Percentiles rank a stretch among this genome's conserved stretches.
Conservation (phyloP, 1,140 invertebrate species). For the Heliconius hermathena region DNA sequence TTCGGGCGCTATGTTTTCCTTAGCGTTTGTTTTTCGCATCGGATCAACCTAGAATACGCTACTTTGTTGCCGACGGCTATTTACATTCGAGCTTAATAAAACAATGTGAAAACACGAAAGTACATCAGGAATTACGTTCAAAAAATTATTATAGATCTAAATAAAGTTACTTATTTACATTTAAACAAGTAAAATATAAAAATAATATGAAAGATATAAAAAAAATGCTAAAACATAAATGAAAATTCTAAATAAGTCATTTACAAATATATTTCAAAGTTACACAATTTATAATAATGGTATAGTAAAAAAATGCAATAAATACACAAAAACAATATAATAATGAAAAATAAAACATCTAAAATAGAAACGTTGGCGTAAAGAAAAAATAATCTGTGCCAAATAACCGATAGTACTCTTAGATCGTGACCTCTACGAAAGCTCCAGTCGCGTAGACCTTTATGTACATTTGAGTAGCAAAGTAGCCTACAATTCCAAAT, state of each 20-base stretch:
- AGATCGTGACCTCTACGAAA: conserved; percentile 10
- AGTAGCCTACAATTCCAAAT: background rate
- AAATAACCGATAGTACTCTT: conserved; percentile 4
- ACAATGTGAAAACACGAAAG: background rate
- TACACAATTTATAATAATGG: no score
- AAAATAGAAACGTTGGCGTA: background rate
- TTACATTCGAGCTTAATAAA: conserved; percentile 29
- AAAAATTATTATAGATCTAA: background rate
- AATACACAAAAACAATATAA: background rate
- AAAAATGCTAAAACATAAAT: background rate
- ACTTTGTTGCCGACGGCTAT: conserved; percentile 24
- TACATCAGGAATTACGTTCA: background rate
- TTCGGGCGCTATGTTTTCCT: conserved; percentile 35
- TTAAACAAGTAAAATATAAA: background rate
- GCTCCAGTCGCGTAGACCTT: conserved; percentile 7
- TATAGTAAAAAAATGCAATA: background rate
- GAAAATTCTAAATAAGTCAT: no score
- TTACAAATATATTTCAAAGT: no score
- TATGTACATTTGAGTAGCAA: background rate
- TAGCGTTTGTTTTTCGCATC: conserved; percentile 29
- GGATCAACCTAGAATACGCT: conserved; percentile 28
- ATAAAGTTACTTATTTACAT: background rate
- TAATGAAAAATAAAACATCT: background rate
- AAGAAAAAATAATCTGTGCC: conserved; percentile 5
- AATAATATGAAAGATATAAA: background rate